phyloP scores from a whole-genome alignment of 2,797 vertebrate species.

The Danio choprae region DNA sequence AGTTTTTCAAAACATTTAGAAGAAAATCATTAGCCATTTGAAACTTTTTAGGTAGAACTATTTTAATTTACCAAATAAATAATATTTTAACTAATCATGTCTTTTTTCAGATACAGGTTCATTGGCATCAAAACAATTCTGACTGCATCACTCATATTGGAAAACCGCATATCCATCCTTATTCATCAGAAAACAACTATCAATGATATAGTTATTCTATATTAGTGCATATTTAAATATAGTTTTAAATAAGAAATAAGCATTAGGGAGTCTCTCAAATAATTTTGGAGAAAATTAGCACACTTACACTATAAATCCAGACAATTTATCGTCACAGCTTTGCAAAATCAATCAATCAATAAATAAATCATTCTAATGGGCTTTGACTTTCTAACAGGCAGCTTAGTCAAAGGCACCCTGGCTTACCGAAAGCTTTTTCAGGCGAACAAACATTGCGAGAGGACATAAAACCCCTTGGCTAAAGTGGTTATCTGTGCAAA shows the following conservation, averaged over 20 bases:
- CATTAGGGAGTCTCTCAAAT: background rate
- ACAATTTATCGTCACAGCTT: background rate
- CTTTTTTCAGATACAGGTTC: background rate
- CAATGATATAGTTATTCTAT: background rate
- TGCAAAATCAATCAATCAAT: background rate
- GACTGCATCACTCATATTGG: background rate
- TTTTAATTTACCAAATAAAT: background rate
- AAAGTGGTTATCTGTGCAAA: constrained; percentile 35
- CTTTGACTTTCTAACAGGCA: background rate
- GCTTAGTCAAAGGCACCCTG: constrained; percentile 10
- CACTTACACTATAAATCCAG: constrained; percentile 16
- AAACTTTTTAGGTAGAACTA: background rate
- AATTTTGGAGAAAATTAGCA: background rate
- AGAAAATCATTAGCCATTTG: background rate
- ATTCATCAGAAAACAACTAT: background rate
- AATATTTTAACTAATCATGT: background rate
- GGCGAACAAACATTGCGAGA: constrained; percentile 42
- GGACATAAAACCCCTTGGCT: constrained; percentile 38
- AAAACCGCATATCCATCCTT: background rate
- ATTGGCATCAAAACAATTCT: background rate
- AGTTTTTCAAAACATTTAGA: background rate
- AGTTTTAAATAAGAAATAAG: background rate
- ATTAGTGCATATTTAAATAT: background rate
- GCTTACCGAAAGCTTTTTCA: constrained; percentile 39
- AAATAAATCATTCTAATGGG: background rate